Conservation (phyloP, 1,140 invertebrate genomes). For the Lanistes nyassanus region DNA sequence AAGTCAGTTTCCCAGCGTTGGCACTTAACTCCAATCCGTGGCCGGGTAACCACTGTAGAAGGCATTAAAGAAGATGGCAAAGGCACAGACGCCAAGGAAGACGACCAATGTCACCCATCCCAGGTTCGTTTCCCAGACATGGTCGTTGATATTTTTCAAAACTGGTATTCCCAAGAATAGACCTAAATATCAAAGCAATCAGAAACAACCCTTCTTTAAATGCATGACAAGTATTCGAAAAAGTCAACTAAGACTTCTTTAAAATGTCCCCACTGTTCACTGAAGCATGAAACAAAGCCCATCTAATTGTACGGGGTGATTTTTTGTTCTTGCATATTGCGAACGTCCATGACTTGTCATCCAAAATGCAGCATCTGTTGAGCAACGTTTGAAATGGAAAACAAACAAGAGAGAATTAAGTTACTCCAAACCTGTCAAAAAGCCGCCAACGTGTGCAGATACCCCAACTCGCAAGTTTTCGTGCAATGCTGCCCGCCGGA, state of each 20-base stretch:
- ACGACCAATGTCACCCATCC: constrained; percentile 57
- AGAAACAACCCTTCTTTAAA: not conserved
- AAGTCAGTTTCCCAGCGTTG: too few relatives aligned
- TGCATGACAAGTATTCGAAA: too few relatives aligned
- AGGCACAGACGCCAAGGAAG: constrained; percentile 50
- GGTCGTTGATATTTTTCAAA: constrained; percentile 60
- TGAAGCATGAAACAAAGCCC: too few relatives aligned
- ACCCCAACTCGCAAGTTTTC: constrained; percentile 49
- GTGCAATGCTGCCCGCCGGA: constrained; percentile 46
- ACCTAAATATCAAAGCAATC: constrained; percentile 48
- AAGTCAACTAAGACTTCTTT: too few relatives aligned
- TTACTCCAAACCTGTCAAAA: constrained; percentile 46
- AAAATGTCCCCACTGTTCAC: too few relatives aligned
- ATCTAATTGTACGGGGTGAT: too few relatives aligned
- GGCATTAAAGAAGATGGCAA: constrained; percentile 60
- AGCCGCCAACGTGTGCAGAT: constrained; percentile 59
- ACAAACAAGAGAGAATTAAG: not conserved
- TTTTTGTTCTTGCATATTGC: too few relatives aligned
- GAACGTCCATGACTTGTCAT: too few relatives aligned
- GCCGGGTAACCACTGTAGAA: constrained; percentile 55
- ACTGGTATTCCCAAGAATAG: constrained; percentile 60
- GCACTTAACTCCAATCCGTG: constrained; percentile 56
- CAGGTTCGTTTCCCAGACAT: constrained; percentile 63
- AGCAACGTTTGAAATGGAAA: not conserved
- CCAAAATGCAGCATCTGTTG: too few relatives aligned